Evolutionary conservation across 2,113 vertebrate genomes (phyloP), one percentile per base, ranked within the genome.

Genomic region (Ptilorrhoa leucosticta): DNA sequence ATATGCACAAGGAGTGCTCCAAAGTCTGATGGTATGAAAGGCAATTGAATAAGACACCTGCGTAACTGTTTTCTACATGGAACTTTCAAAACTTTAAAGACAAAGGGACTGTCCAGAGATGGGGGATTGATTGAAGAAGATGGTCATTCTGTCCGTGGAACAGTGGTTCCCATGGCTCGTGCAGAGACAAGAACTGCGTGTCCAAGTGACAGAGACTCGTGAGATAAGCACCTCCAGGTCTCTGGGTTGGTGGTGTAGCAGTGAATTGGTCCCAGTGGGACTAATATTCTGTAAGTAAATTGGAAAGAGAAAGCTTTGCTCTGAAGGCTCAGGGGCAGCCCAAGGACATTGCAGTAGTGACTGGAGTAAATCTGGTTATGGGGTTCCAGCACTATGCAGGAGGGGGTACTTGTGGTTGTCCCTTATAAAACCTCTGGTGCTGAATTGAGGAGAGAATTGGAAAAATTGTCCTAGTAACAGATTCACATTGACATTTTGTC

Each of bases 251-350:
- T 88, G 82, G 11, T 88, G 47, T 81, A 86, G 68, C 76, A 50
- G 31, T 71, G 93, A 96, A 96, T 95, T 96, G 76, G 90, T 94
- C 93, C 83, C 96, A 77, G 76, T 57, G 94, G 83, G 94, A 91
- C 85, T 71, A 94, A 95, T 96, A 86, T 78, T 96, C 88, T 86
- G 12, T 15, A 37, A 54, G 20, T 63, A 80, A 73, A 47, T 71
- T 90, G 82, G 39, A 88, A 86, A 56, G 64, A 83, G 71, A 90
- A 86, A 64, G 60, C 19, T 76, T 77, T 86, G 44, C 40, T 63
- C 13, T 45, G 21, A 81, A 83, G 54, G 71, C 88, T 93, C 64
- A 81, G 85, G 79, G 94, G 90, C 85, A 97, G 94, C 93, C 64
- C 82, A 90, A 90, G 94, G 94, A 94, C 2, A 3, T 21, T 76